Evolutionary conservation across 2,113 vertebrate genomes (phyloP), one percentile per base, ranked within the genome.

Genomic region (Sinocyclocheilus maitianheensis): DNA sequence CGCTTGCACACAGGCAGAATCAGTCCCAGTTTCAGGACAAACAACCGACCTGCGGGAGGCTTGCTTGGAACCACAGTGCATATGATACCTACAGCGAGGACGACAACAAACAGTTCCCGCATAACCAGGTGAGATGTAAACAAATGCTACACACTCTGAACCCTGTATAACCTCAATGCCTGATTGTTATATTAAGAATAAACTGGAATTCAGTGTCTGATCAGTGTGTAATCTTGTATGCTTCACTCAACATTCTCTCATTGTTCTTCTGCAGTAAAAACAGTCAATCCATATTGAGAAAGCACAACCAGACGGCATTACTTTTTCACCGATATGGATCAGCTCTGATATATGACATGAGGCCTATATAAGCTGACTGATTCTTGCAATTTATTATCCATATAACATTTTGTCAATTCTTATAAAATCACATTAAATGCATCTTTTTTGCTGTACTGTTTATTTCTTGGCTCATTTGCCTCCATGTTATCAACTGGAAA

Each of bases 1-100:
- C 86, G 84, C 85, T 89, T 91, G 87, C 85, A 22, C 77, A 13
- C 85, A 93, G 92, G 93, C 89, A 93, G 72, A 88, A 90, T 0
- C 37, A 11, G 53, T 91, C 90, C 63, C 18, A 0, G 53, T 9
- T 90, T 71, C 78, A 86, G 80, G 85, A 94, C 9, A 30, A 43
- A 2, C 86, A 85, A 78, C 87, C 81, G 12, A 40, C 81, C 5
- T 85, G 86, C 5, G 72, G 53, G 3, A 88, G 20, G 51, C 71
- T 93, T 0, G 90, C 92, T 63, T 90, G 93, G 92, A 86, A 85
- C 6, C 65, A 69, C 2, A 83, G 88, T 12, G 85, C 80, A 6
- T 80, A 72, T 1, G 26, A 92, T 69, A 40, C 86, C 26, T 48
- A 40, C 3, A 4, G 55, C 40, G 80, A 90, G 2, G 77, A 89